A percentile compares a stretch with the other conserved stretches of the same genome.
Conservation (phyloP, 2,888 invertebrate species). For the Chirona hameri region DNA sequence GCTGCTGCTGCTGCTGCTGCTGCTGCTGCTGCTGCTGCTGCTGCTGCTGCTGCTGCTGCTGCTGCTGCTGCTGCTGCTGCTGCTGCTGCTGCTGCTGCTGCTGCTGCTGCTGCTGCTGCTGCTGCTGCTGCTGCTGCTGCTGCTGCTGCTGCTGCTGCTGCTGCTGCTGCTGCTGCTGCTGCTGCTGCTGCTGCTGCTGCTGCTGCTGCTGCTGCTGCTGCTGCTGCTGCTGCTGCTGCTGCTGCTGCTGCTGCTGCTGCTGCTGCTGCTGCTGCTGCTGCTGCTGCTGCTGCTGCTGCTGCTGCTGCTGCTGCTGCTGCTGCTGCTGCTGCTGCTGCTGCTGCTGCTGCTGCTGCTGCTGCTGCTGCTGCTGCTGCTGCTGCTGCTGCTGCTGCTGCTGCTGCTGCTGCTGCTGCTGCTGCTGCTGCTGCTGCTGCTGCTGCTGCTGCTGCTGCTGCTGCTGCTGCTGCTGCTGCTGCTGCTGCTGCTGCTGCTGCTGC, state of each 20-base stretch:
- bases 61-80: slow-evolving; percentile 32
- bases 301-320: slow-evolving; percentile 32
- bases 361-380: slow-evolving; percentile 32
- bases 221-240: slow-evolving; percentile 32
- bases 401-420: slow-evolving; percentile 32
- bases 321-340: slow-evolving; percentile 32
- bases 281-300: slow-evolving; percentile 32
- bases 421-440: slow-evolving; percentile 32
- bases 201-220: slow-evolving; percentile 32
- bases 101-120: slow-evolving; percentile 32
- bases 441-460: slow-evolving; percentile 32
- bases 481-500: slow-evolving; percentile 32
- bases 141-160: slow-evolving; percentile 32
- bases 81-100: slow-evolving; percentile 32
- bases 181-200: slow-evolving; percentile 32
- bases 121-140: slow-evolving; percentile 32
- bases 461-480: slow-evolving; percentile 32
- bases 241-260: slow-evolving; percentile 32
- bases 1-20: slow-evolving; percentile 32
- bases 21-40: slow-evolving; percentile 32
- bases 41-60: slow-evolving; percentile 32
- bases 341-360: slow-evolving; percentile 32
- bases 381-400: slow-evolving; percentile 32
- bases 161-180: slow-evolving; percentile 32
- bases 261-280: slow-evolving; percentile 32